These are phyloP conservation scores for Microvelia longipes DNA, from an alignment of 1,140 invertebrate genomes.

Conservation along the genomic window DNA sequence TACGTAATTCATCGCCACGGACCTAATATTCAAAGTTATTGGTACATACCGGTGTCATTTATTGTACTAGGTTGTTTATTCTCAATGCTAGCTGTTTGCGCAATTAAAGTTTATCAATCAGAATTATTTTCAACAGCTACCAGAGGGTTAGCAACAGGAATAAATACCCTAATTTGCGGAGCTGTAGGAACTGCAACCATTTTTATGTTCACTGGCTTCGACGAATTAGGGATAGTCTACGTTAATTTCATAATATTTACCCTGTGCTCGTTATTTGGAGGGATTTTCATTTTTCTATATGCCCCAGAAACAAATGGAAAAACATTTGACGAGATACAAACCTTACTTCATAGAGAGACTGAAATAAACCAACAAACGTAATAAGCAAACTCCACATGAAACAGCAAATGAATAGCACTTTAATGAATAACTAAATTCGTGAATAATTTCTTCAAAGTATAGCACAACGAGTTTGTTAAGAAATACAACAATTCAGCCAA, in stretches of 20 bases:
- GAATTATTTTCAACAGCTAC: slow-evolving; percentile 17
- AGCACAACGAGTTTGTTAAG: no score
- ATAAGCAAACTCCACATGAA: no score
- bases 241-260: slow-evolving; percentile 13
- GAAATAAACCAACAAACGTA: no score
- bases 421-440: no score
- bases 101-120: slow-evolving; percentile 14
- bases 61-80: slow-evolving; percentile 13
- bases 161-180: slow-evolving; percentile 16
- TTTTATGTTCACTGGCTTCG: slow-evolving; percentile 48
- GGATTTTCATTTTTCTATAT: slow-evolving; percentile 26
- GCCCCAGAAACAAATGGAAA: slow-evolving; percentile 35
- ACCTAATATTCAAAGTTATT: not conserved
- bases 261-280: slow-evolving; percentile 5
- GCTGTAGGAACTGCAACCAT: slow-evolving; percentile 48
- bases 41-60: slow-evolving; percentile 15
- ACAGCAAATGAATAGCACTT: no score
- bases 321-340: slow-evolving; percentile 31
- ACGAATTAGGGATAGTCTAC: slow-evolving; percentile 35
- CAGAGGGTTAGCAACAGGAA: slow-evolving; percentile 15
- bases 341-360: not conserved
- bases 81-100: slow-evolving; percentile 14
- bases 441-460: no score
- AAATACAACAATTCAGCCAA: no score
- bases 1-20: slow-evolving; percentile 10